phyloP scores from a whole-genome alignment of 2,888 invertebrate species.

The Chesias legatella region DNA sequence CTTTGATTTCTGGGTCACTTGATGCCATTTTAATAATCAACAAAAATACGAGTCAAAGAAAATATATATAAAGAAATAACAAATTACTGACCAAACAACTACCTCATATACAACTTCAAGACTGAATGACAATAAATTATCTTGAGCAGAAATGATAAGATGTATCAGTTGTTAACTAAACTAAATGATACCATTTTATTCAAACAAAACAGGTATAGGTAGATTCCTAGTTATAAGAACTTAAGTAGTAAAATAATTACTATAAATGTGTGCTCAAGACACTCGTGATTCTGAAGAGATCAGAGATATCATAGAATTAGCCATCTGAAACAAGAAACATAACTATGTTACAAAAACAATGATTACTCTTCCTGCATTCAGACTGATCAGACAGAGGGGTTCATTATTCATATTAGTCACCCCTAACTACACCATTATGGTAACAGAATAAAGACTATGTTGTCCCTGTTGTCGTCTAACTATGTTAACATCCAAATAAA shows the following conservation, averaged over 20 bases:
- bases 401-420: too few species aligned
- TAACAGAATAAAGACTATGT: too few species aligned
- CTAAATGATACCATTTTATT: conserved; percentile 36
- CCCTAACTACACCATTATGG: too few species aligned
- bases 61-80: conserved; percentile 15
- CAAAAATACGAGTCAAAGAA: conserved; percentile 12
- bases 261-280: conserved; percentile 51
- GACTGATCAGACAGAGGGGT: too few species aligned
- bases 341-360: background rate
- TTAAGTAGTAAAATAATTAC: conserved; percentile 26
- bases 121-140: conserved; percentile 58
- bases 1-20: conserved; percentile 80
- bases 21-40: conserved; percentile 57
- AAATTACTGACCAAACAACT: conserved; percentile 35
- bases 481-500: too few species aligned
- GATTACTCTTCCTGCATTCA: conserved; percentile 5
- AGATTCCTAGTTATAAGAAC: conserved; percentile 30
- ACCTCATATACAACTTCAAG: conserved; percentile 35
- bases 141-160: conserved; percentile 75
- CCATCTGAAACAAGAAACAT: conserved; percentile 62
- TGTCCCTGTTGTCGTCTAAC: too few species aligned
- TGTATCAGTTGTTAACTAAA: conserved; percentile 49
- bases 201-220: conserved; percentile 26
- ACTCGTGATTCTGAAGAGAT: conserved; percentile 60
- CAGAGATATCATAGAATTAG: conserved; percentile 47